phyloP scores from a whole-genome alignment of 2,888 invertebrate genomes.

The Trypoxylon attenuatum region DNA sequence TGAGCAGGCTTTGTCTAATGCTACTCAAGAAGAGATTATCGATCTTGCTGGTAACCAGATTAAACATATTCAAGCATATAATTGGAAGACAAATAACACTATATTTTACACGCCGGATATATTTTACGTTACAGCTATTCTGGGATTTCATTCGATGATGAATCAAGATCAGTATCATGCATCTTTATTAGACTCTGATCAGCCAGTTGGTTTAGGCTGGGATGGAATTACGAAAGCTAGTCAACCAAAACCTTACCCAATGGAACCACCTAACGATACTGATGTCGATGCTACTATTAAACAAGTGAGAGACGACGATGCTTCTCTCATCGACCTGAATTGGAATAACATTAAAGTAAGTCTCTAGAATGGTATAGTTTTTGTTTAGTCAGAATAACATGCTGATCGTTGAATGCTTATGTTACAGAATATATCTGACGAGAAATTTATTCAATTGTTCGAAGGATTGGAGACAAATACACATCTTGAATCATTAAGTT shows the following conservation, averaged over 20 bases:
- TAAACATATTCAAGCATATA: neutral
- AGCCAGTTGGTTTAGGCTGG: slow-evolving; percentile 93
- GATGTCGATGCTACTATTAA: slow-evolving; percentile 95
- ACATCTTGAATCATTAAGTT: slow-evolving; percentile 90
- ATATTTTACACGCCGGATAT: neutral
- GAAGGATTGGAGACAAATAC: slow-evolving; percentile 92
- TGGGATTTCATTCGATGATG: slow-evolving; percentile 99
- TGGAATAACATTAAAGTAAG: slow-evolving; percentile 99
- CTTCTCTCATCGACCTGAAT: slow-evolving; percentile 92
- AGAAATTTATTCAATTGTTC: slow-evolving; percentile 93
- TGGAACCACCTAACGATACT: slow-evolving; percentile 97
- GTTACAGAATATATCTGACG: slow-evolving; percentile 94
- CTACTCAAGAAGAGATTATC: slow-evolving; percentile 97
- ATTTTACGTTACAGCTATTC: slow-evolving; percentile 83
- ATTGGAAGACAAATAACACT: neutral
- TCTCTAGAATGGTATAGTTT: neutral
- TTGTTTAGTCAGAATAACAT: neutral
- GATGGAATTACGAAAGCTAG: slow-evolving; percentile 96
- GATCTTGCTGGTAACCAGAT: slow-evolving; percentile 89
- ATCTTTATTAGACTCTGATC: slow-evolving; percentile 93
- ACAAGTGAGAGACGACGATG: slow-evolving; percentile 92
- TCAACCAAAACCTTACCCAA: slow-evolving; percentile 91
- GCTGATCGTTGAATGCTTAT: neutral
- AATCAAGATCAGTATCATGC: slow-evolving; percentile 99
- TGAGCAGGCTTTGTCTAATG: slow-evolving; percentile 90